Evolutionary conservation across 2,797 vertebrate genomes (phyloP), one percentile per base, ranked within the genome.

Genomic region (Agapornis canus): DNA sequence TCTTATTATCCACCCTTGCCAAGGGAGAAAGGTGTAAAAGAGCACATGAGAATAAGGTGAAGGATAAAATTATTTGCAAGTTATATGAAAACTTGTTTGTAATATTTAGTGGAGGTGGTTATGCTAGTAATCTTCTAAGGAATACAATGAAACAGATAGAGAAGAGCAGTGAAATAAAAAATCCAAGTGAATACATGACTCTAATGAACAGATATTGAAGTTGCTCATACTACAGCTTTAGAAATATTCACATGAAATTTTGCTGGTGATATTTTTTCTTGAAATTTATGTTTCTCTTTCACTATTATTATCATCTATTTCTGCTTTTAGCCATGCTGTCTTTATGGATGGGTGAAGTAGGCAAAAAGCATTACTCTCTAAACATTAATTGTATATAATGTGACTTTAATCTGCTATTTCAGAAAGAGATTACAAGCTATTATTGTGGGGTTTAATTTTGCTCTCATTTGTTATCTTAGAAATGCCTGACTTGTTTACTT

Each of bases 381-480:
- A 80, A 60, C 1, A 39, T 70, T 82, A 87, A 49, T 83, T 10
- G 51, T 51, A 57, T 23, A 10, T 60, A 70, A 64, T 54, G 4
- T 80, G n/a, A 77, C 8, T 68, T 70, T 56, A 4, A 65, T 65
- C 35, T 87, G 11, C 25, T 60, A 45, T 66, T 81, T 82, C 48
- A 79, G 56, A 93, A 84, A 25, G 31, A 65, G 40, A 35, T 4
- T 47, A 32, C 12, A 42, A 49, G 11, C 6, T 92, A 4, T 75
- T 69, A 19, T 81, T 72, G n/a, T 60, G 21, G 11, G 9, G 18
- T 60, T 94, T 80, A 87, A n/a, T 85, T 92, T 70, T 85, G 11
- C 18, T 82, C 16, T 82, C 16, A 49, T 73, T 89, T 89, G 3
- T 88, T 86, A 32, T 68, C 31, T 83, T 48, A 82, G 35, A 65